These are phyloP conservation scores for Diloba caeruleocephala DNA, from an alignment of 2,888 invertebrate species.

Conservation along the genomic window DNA sequence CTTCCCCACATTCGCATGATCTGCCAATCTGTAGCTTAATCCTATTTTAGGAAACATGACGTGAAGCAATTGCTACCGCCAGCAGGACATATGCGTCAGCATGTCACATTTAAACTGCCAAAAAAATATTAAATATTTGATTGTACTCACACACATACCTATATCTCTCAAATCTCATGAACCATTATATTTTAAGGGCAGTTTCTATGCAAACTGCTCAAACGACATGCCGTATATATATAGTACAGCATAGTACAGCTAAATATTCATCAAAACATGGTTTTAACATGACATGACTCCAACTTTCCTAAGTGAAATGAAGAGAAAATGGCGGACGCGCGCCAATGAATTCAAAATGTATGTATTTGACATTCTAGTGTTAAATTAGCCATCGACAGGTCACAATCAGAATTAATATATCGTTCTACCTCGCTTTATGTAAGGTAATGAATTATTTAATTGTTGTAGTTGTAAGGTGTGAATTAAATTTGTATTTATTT, in stretches of 20 bases:
- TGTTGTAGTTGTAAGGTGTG: slow-evolving; percentile 12
- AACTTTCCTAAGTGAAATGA: slow-evolving; percentile 65
- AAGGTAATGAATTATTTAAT: slow-evolving; percentile 47
- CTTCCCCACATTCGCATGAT: too few relatives aligned
- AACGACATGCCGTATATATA: slow-evolving; percentile 13
- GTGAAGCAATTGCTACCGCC: too few relatives aligned
- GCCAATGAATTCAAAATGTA: slow-evolving; percentile 48
- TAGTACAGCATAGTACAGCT: slow-evolving; percentile 20
- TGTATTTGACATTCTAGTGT: slow-evolving; percentile 16
- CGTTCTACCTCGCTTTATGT: slow-evolving; percentile 24
- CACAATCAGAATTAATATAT: slow-evolving; percentile 13
- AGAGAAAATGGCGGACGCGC: slow-evolving; percentile 53
- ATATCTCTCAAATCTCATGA: too few relatives aligned
- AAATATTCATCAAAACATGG: slow-evolving; percentile 47
- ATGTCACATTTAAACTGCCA: too few relatives aligned
- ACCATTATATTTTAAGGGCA: too few relatives aligned
- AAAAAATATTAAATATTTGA: too few relatives aligned
- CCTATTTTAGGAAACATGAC: too few relatives aligned
- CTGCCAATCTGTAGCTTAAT: too few relatives aligned
- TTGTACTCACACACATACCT: too few relatives aligned
- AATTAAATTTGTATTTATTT: slow-evolving; percentile 17
- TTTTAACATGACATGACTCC: slow-evolving; percentile 45
- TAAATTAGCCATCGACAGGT: slow-evolving; percentile 34
- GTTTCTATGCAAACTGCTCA: slow-evolving; percentile 21
- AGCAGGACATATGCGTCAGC: too few relatives aligned